Evolutionary conservation across 2,888 invertebrate species (phyloP).

Genomic region (Tetheella fluctuosa): DNA sequence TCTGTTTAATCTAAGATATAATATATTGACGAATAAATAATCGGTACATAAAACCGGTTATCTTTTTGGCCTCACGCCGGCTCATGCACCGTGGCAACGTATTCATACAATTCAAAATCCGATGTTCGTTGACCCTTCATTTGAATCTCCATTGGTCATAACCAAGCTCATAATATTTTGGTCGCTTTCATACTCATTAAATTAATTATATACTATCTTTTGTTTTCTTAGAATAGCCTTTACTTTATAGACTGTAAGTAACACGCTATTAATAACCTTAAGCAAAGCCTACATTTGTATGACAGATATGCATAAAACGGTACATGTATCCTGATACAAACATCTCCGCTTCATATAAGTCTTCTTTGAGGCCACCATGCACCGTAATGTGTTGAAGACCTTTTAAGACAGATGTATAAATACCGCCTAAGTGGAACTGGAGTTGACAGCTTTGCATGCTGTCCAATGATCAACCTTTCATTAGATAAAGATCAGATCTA

Average conservation of each 20-base stretch:
- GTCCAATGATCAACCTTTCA: no score
- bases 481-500: neutral
- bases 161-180: no score
- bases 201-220: neutral
- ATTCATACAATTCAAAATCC: neutral
- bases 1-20: neutral
- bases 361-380: neutral
- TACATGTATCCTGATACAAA: neutral
- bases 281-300: neutral
- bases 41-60: neutral
- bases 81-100: no score
- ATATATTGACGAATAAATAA: slow-evolving; percentile 2
- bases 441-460: no score
- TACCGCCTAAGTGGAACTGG: neutral
- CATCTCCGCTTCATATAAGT: neutral
- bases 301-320: neutral
- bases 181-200: neutral
- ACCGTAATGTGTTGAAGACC: neutral
- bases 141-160: neutral
- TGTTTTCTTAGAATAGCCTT: neutral
- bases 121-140: neutral
- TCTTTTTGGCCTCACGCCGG: neutral
- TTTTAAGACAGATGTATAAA: neutral
- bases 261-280: neutral
- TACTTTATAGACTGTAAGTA: neutral